A percentile compares a stretch with the other conserved stretches of the same genome.
Evolutionary conservation across 2,888 invertebrate genomes (phyloP).

Genomic region (Arge pagana): DNA sequence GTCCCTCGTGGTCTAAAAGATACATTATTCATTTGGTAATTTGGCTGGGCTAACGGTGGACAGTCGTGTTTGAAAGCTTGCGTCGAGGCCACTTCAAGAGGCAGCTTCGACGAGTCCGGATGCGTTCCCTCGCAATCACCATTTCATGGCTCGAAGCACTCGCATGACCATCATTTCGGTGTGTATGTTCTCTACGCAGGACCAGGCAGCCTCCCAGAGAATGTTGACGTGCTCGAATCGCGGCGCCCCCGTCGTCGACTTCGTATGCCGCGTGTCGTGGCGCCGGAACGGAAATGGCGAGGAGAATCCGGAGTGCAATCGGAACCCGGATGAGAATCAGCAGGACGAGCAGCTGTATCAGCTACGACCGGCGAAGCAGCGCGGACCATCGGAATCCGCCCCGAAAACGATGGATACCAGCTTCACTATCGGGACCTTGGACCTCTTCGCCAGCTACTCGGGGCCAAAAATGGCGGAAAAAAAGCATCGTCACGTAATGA

Average conservation of each 20-base stretch:
- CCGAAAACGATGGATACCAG: conserved; percentile 15
- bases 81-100: too few relatives aligned
- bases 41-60: too few relatives aligned
- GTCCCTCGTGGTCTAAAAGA: too few relatives aligned
- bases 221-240: conserved; percentile 28
- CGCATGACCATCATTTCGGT: too few relatives aligned
- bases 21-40: too few relatives aligned
- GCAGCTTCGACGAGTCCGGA: too few relatives aligned
- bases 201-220: conserved; percentile 25
- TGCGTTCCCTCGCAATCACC: too few relatives aligned
- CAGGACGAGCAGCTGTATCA: conserved; percentile 1
- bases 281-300: conserved; percentile 14
- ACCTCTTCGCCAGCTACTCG: background rate
- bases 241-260: conserved; percentile 26
- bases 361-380: conserved; percentile 15
- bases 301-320: conserved; percentile 6
- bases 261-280: conserved; percentile 32
- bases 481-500: too few relatives aligned
- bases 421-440: background rate
- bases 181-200: conserved; percentile 25
- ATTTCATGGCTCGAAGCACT: too few relatives aligned
- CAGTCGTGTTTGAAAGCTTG: too few relatives aligned
- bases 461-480: background rate
- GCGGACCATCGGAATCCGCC: conserved; percentile 1
- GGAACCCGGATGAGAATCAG: background rate